phyloP scores from a whole-genome alignment of 2,888 invertebrate genomes.

The Nomada goodeniana region DNA sequence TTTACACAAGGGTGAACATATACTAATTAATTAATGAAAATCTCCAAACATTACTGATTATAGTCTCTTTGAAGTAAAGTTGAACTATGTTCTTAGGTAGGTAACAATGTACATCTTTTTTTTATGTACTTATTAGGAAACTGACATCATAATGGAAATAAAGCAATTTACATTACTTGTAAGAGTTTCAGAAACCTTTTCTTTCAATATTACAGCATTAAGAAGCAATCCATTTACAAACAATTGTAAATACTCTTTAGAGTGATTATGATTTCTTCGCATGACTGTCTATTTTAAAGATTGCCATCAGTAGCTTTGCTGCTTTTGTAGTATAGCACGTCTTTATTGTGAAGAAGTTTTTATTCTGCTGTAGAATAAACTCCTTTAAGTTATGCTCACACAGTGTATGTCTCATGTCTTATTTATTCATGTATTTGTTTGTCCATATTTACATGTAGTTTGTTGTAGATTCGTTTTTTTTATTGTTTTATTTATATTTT shows the following conservation, averaged over 20 bases:
- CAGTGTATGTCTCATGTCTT: slow-evolving; percentile 84
- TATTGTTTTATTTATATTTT: slow-evolving; percentile 42
- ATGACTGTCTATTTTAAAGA: slow-evolving; percentile 81
- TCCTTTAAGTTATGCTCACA: slow-evolving; percentile 83
- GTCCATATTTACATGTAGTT: slow-evolving; percentile 63
- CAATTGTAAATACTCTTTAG: slow-evolving; percentile 63
- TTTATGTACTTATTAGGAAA: slow-evolving; percentile 38
- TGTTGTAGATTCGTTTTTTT: slow-evolving; percentile 58
- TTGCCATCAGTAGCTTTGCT: slow-evolving; percentile 83
- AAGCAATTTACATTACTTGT: slow-evolving; percentile 30
- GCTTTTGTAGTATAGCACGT: slow-evolving; percentile 84
- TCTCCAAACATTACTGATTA: slow-evolving; percentile 24
- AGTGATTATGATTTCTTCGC: slow-evolving; percentile 80
- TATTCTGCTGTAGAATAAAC: slow-evolving; percentile 80
- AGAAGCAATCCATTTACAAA: slow-evolving; percentile 44
- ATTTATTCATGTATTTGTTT: slow-evolving; percentile 71
- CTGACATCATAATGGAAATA: slow-evolving; percentile 43
- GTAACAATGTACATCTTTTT: slow-evolving; percentile 26
- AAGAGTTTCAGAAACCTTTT: slow-evolving; percentile 53
- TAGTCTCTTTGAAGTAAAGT: slow-evolving; percentile 23
- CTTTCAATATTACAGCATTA: slow-evolving; percentile 48
- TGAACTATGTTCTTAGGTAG: slow-evolving; percentile 55
- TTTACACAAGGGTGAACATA: slow-evolving; percentile 41
- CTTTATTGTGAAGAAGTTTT: slow-evolving; percentile 80
- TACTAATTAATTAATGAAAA: slow-evolving; percentile 30